A percentile compares a stretch with the other conserved stretches of the same genome.
These are phyloP conservation scores for Dryobota labecula DNA, from an alignment of 2,888 invertebrate species.

Conservation along the genomic window DNA sequence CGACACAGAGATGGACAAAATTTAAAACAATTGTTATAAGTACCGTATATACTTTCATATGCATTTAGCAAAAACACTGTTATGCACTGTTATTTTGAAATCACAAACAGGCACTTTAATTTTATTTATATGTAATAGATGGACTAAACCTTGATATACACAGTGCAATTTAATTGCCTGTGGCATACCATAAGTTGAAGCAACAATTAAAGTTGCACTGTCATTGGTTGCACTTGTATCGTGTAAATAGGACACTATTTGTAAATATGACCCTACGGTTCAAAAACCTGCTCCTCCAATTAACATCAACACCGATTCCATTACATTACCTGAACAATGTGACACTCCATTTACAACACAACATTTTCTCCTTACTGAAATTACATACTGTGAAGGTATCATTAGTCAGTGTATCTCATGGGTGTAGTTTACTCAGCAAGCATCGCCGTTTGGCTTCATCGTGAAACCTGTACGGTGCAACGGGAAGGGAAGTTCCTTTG, in stretches of 20 bases:
- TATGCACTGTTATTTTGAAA: too few relatives aligned
- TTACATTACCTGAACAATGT: slow-evolving; percentile 23
- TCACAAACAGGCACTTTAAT: too few relatives aligned
- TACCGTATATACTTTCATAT: too few relatives aligned
- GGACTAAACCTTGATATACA: not conserved
- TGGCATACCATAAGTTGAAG: not conserved
- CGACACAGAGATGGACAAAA: too few relatives aligned
- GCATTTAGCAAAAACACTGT: too few relatives aligned
- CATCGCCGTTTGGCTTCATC: slow-evolving; percentile 70
- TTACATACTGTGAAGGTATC: slow-evolving; percentile 55
- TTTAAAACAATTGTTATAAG: too few relatives aligned
- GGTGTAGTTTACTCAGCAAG: slow-evolving; percentile 74
- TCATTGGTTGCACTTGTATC: not conserved
- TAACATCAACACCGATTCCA: slow-evolving; percentile 21
- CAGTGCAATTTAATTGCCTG: not conserved
- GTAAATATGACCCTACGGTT: too few relatives aligned
- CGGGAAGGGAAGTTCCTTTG: slow-evolving; percentile 24
- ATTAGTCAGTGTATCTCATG: slow-evolving; percentile 61
- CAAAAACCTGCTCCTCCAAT: not conserved
- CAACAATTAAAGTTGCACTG: not conserved
- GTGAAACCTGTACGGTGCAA: slow-evolving; percentile 76
- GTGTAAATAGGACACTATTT: not conserved
- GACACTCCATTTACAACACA: slow-evolving; percentile 36
- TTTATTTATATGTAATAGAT: too few relatives aligned
- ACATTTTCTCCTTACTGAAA: slow-evolving; percentile 59